Evolutionary conservation across 2,113 vertebrate genomes (phyloP).

Genomic region (Lasiurus borealis): DNA sequence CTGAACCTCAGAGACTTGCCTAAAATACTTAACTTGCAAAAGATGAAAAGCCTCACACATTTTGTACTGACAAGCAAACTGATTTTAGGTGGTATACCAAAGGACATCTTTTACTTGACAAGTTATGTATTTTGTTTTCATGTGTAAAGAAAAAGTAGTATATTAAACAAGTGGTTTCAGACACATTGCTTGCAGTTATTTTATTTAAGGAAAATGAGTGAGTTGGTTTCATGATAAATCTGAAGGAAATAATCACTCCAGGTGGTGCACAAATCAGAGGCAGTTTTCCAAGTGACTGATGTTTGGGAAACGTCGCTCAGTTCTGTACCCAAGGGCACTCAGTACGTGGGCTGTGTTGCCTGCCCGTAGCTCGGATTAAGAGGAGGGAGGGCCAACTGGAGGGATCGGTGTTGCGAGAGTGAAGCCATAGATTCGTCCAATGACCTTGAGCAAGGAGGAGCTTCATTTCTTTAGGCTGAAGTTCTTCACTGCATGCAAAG

Average conservation of each 20-base stretch:
- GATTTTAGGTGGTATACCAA: neutral
- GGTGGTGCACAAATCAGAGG: neutral
- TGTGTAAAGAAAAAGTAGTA: neutral
- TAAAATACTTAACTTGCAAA: neutral
- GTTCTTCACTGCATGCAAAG: neutral
- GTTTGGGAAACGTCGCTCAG: neutral
- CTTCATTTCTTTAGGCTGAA: neutral
- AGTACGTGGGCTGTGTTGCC: fast-evolving
- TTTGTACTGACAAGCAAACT: neutral
- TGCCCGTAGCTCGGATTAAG: neutral
- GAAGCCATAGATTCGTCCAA: neutral
- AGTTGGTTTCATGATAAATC: constrained; percentile 33
- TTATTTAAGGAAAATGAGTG: constrained; percentile 21
- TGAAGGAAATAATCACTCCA: neutral
- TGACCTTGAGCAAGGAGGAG: neutral
- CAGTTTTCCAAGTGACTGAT: neutral
- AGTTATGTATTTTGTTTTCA: constrained; percentile 22
- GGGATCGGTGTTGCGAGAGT: neutral
- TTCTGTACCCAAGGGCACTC: neutral
- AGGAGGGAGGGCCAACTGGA: no score
- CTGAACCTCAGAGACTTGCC: neutral
- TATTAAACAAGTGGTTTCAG: constrained; percentile 20
- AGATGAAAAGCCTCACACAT: neutral
- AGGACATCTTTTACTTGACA: neutral
- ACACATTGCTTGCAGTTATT: neutral